These are phyloP conservation scores for Gonioctena quinquepunctata DNA, from an alignment of 1,140 invertebrate genomes.

Conservation along the genomic window DNA sequence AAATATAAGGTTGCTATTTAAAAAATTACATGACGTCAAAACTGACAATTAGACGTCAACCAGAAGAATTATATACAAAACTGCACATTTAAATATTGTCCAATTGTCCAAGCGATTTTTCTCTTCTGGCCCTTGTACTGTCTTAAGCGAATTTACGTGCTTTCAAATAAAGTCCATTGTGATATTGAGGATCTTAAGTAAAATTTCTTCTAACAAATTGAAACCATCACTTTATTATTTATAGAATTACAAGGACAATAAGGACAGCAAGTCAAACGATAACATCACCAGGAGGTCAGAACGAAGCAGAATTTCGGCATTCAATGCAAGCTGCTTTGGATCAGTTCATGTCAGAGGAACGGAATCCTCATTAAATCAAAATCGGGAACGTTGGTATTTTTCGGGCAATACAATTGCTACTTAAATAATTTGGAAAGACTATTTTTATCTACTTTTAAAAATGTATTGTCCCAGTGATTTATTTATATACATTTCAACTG, in stretches of 20 bases:
- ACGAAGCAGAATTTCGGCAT: slow-evolving; percentile 56
- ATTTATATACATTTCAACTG: slow-evolving; percentile 9
- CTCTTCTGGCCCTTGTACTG: no score
- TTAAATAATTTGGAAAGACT: slow-evolving; percentile 11
- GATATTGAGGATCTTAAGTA: no score
- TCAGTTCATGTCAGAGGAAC: slow-evolving; percentile 62
- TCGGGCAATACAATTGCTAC: not conserved
- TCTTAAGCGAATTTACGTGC: no score
- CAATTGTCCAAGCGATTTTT: no score
- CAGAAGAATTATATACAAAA: no score
- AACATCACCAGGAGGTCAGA: slow-evolving; percentile 43
- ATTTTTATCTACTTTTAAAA: not conserved
- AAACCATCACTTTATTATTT: slow-evolving; percentile 23
- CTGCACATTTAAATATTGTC: no score
- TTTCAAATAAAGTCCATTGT: no score
- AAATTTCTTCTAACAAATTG: not conserved
- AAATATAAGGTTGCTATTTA: no score
- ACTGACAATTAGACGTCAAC: no score
- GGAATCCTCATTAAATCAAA: slow-evolving; percentile 38
- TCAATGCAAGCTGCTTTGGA: slow-evolving; percentile 62
- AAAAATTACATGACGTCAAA: no score
- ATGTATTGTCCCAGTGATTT: slow-evolving; percentile 14
- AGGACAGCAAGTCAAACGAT: slow-evolving; percentile 56
- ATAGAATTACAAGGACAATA: slow-evolving; percentile 60
- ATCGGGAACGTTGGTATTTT: not conserved